Evolutionary conservation across 2,113 vertebrate genomes (phyloP), one percentile per base, ranked within the genome.

Genomic region (Rhynchopsitta pachyrhyncha): DNA sequence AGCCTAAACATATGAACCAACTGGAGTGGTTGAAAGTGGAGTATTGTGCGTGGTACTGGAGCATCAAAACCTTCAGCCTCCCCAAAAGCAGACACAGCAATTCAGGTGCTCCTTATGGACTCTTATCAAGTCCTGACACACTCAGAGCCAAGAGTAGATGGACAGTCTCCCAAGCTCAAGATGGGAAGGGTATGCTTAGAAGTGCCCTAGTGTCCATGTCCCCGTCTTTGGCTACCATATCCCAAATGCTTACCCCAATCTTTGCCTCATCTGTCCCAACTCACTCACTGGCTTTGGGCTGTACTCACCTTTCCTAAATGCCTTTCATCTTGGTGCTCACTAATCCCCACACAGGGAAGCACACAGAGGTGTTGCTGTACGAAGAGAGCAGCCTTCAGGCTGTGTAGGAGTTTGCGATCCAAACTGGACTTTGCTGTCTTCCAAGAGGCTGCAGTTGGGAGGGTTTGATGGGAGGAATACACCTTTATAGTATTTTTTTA

Each of bases 381-480:
- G 3, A 59, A 59, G 33, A 35, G 4, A 59, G 57, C 22, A 15
- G 13, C 22, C 22, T 35, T 23, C 57, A 59, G 57, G 57, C 29
- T 23, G 3, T 17, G 44, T 42, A 42, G 64, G 11, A 42, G 55
- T 66, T 16, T 46, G 33, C 0, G 0, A 6, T 69, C 37, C 60
- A 62, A 62, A 70, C 28, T 9, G 4, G n/a, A 55, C 10, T 41
- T 42, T 14, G 5, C 13, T 37, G 13, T 37, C 31, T 41, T 71
- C 23, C 23, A 82, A 16, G 13, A 80, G 13, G 37, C 31, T 68
- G 68, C 35, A 20, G 6, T 2, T 74, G 29, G 47, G 42, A 77
- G 53, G 39, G 22, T 70, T 55, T 50, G 42, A 35, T 67, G 68
- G 19, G 16, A 90, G 7, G 13, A 64, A 8, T 33, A 20, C 17